phyloP scores from a whole-genome alignment of 92 coral and sea anemone genomes.

The Porites divaricata region DNA sequence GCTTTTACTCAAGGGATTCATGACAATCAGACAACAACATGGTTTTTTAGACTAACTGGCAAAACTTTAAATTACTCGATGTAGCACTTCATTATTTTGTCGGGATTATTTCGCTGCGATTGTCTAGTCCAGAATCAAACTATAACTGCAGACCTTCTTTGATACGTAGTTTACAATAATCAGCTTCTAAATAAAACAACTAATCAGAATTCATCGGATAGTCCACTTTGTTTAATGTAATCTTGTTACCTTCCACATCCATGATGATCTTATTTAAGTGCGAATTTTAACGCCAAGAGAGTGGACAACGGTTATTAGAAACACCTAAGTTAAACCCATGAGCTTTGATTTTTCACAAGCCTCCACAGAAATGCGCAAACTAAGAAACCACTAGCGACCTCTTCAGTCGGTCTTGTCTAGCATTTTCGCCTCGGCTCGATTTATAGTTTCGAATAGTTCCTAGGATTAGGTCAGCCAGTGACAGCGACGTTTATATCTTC shows the following conservation, averaged over 20 bases:
- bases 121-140: too few species aligned
- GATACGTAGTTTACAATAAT: too few species aligned
- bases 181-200: too few species aligned
- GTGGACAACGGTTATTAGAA: not conserved
- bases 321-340: not conserved
- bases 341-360: not conserved
- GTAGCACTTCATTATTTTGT: too few species aligned
- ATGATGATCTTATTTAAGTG: not conserved
- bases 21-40: not conserved
- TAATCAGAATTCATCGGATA: too few species aligned
- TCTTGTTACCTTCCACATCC: not conserved
- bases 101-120: not conserved
- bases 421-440: too few species aligned
- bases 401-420: too few species aligned
- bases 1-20: conserved; percentile 14
- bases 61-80: too few species aligned
- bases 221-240: not conserved
- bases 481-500: too few species aligned
- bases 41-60: not conserved
- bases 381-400: not conserved
- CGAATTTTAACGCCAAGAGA: not conserved
- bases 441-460: too few species aligned
- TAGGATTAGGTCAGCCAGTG: too few species aligned
- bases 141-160: too few species aligned
- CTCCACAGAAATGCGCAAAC: not conserved